Base-by-base conservation (phyloP, 2,113 vertebrate species). In the Rhea americana region DNA sequence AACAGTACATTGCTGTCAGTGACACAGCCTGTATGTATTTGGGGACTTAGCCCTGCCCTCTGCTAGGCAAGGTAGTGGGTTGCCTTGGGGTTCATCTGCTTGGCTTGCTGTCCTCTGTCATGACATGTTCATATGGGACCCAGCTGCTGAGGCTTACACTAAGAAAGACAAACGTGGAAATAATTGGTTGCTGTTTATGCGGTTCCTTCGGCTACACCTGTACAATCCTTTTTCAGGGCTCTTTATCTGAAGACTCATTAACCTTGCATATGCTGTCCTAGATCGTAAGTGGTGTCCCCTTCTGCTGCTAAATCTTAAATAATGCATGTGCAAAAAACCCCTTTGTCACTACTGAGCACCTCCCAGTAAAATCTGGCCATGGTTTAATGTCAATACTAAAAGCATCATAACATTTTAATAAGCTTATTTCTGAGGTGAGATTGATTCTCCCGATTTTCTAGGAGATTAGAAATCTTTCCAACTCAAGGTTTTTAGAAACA, bases 31-130 rank as follows among this genome's bases (percentile, higher is more conserved):
- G 48, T 89, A 89, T 92, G 82, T 94, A 90, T 95, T 95, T 95
- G 95, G 91, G 91, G 61, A 89, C 70, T 48, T n/a, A 78, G 73
- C 56, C 72, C 90, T 96, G 76, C 85, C 65, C 72, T 94, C 43
- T 93, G 73, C 61, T 90, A 94, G 87, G 85, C 91, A 94, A 80
- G 74, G 86, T 28, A 51, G 91, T 9, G 4, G 63, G 66, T 86
- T 88, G 94, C 93, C 88, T 82, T 95, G 77, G 66, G 95, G 86
- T 93, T 94, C 94, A 94, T 96, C 95, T 95, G 90, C 84, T 95
- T 81, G 13, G 79, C 61, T 91, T 83, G 82, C 90, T 96, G 90
- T 95, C 95, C 94, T 96, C 95, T 96, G 84, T 93, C 93, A 95
- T 96, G 94, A 95, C 94, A 90, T 76, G 91, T 73, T 95, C 77